Percentiles rank a stretch among this genome's conserved stretches.
Evolutionary conservation across 2,888 invertebrate genomes (phyloP).

Genomic region (Biston betularia): DNA sequence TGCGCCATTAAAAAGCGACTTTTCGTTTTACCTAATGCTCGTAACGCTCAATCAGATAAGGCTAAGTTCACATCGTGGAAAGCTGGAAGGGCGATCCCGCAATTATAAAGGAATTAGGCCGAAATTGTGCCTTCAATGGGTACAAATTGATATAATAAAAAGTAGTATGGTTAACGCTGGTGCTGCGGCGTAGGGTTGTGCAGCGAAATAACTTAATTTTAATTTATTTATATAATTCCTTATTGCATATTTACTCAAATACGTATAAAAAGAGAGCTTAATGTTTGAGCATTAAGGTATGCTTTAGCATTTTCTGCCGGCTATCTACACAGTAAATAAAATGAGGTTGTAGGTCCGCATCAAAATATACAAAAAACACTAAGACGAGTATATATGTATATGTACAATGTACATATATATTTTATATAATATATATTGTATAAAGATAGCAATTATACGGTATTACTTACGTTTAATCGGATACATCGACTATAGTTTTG

Average conservation of each 20-base stretch:
- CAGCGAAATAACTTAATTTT: not conserved
- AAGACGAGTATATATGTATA: too few species aligned
- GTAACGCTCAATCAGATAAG: conserved; percentile 74
- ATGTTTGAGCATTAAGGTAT: too few species aligned
- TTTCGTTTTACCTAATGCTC: conserved; percentile 69
- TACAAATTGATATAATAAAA: conserved; percentile 86
- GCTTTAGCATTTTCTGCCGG: too few species aligned
- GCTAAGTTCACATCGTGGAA: conserved; percentile 66
- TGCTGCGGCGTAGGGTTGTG: conserved; percentile 54
- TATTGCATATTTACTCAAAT: not conserved
- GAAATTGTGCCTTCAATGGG: conserved; percentile 82
- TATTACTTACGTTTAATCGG: too few species aligned
- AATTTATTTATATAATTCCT: not conserved
- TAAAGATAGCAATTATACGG: too few species aligned
- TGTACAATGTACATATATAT: too few species aligned
- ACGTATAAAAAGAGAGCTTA: not conserved
- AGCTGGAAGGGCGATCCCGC: conserved; percentile 72
- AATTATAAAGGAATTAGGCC: conserved; percentile 85
- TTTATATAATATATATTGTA: too few species aligned
- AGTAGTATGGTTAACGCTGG: conserved; percentile 70
- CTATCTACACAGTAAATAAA: too few species aligned
- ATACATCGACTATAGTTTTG: too few species aligned
- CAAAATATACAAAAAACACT: too few species aligned
- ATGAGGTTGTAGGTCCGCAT: too few species aligned
- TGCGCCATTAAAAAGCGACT: conserved; percentile 62